These are phyloP conservation scores for Dromococcyx pavoninus DNA, from an alignment of 2,797 vertebrate genomes.

Conservation along the genomic window DNA sequence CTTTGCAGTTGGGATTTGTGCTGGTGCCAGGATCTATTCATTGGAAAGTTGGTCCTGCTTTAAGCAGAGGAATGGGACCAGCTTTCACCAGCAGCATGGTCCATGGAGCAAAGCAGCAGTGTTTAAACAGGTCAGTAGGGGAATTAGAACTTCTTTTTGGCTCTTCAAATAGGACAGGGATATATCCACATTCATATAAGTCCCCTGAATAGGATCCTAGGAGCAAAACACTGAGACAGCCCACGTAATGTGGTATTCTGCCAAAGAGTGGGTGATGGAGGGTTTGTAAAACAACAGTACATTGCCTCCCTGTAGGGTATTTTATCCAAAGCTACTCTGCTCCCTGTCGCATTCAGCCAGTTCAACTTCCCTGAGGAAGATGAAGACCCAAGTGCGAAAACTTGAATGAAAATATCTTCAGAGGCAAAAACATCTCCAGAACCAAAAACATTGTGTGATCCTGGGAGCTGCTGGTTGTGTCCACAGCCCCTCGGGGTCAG, in stretches of 20 bases:
- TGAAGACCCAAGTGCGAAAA: neutral
- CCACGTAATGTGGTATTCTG: neutral
- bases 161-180: neutral
- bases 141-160: neutral
- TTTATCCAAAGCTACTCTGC: neutral
- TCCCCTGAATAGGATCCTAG: neutral
- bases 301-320: neutral
- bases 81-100: neutral
- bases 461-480: neutral
- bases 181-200: neutral
- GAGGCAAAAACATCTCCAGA: neutral
- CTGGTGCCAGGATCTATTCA: neutral
- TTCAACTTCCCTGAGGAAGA: neutral
- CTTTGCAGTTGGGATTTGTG: rapidly evolving
- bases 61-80: neutral
- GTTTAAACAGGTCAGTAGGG: neutral
- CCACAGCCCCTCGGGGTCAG: neutral
- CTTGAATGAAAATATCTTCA: neutral
- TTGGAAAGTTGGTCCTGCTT: neutral
- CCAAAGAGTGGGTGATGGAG: neutral
- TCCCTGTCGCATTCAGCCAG: neutral
- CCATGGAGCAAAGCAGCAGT: neutral
- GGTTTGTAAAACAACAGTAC: neutral
- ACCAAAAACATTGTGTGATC: neutral
- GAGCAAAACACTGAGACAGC: neutral